Conservation (phyloP, 2,888 invertebrate species). For the Agrilus cyanescens region DNA sequence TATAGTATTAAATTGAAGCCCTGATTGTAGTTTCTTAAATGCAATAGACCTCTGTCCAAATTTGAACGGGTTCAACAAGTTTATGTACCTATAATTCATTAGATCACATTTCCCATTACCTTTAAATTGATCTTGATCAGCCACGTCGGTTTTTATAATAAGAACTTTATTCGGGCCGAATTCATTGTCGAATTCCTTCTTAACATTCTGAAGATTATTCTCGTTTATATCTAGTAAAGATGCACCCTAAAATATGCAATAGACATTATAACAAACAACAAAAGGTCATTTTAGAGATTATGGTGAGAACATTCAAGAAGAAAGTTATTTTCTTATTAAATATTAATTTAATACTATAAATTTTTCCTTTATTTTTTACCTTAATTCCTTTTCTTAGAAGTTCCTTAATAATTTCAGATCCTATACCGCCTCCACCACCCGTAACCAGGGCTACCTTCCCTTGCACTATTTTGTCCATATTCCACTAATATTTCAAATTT, state of each 20-base stretch:
- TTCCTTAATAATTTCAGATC: conserved; percentile 10
- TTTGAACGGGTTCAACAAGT: no score
- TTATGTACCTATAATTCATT: no score
- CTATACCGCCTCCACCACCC: conserved; percentile 18
- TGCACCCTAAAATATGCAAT: conserved; percentile 11
- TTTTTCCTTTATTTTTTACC: conserved; percentile 8
- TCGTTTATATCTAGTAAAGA: conserved; percentile 12
- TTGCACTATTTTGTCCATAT: neutral
- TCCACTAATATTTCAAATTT: no score
- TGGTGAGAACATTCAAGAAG: no score
- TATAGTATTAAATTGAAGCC: no score
- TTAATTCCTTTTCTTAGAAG: conserved; percentile 15
- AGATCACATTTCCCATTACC: no score
- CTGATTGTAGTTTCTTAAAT: no score
- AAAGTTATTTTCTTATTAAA: no score
- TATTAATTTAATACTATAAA: neutral
- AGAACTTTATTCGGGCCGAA: conserved; percentile 10
- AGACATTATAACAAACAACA: no score
- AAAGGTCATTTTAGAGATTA: no score
- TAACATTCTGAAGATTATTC: conserved; percentile 1
- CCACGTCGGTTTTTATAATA: conserved; percentile 14
- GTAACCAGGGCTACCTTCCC: conserved; percentile 18
- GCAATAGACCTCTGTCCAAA: no score
- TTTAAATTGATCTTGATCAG: conserved; percentile 11
- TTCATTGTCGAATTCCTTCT: conserved; percentile 1